Base-by-base conservation (phyloP, 2,888 invertebrate genomes). In the Acleris holmiana region DNA sequence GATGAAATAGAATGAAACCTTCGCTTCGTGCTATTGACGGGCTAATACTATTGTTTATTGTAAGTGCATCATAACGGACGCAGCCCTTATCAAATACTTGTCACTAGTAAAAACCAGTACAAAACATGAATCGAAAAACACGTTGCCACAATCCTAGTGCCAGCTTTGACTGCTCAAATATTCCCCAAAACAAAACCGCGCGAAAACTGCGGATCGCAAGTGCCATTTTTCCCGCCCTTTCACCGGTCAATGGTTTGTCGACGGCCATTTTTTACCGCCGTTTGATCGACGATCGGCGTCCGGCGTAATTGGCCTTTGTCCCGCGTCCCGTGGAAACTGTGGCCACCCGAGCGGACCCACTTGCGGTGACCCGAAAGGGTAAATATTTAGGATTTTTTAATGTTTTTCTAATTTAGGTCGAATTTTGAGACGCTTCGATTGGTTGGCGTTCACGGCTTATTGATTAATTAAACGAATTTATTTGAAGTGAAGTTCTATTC, bases 231-330 rank as follows among this genome's bases (percentile, higher is more conserved):
- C 51, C 55, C 49, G 64, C 67, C 62, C 57, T 67, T 68, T 68
- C 66, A 62, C 69, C 65, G 67, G 67, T 67, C 67, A 67, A 61
- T 64, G 63, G 61, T 63, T 58, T 53, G 23, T 44, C 23, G 59
- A 44, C 61, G 70, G 68, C 69, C 61, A 71, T 73, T 75, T 78
- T 75, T 76, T 72, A 72, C 67, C 70, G 68, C 53, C 61, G 63
- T 64, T 63, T 62, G 62, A 62, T 53, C 49, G 48, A 48, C 59
- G 59, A 59, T 65, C 64, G 59, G 19, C 53, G 62, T 35, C 13
- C 53, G 69, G 48, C 68, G 73, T 77, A 78, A 78, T 78, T 78
- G 78, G 73, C 70, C 76, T 77, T 75, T 76, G 78, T 77, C 60
- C 55, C 25, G 50, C 50, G 47, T 25, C 23, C 54, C 61, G 54